Base-by-base conservation (phyloP, 1,140 invertebrate genomes). In the Magallana ariakensis region DNA sequence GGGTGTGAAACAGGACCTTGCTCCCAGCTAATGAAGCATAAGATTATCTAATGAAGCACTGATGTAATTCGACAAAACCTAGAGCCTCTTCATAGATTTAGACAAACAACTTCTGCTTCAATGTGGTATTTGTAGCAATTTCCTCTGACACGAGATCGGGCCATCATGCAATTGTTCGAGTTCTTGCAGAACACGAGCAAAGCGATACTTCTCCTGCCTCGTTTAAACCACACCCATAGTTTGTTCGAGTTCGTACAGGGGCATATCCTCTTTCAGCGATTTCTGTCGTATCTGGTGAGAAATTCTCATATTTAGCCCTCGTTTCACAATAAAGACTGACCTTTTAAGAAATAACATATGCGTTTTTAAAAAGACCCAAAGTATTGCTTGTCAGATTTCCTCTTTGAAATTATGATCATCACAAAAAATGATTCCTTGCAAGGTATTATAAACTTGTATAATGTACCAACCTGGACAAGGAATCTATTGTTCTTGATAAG, bases 401-500 rank as follows among this genome's bases (percentile, higher is more conserved):
- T 11, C 66, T 75, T 75, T 75, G 66, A 75, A 75, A 75, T 75
- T 75, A 75, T 75, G 66, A 75, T 75, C 22, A 75, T 75, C 66
- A 75, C 66, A 33, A 75, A 75, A 75, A 75, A 75, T 26, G 8
- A 26, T 75, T 75, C 22, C 22, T 75, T 13, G 11, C 11, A 26
- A 26, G 22, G 22, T 75, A 26, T 75, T 75, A 75, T 26, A 26
- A 46, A 13, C 9, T 26, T 75, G 66, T 75, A 26, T 75, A 19
- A 75, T 22, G 66, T 75, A 13, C 66, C 22, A 33, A 75, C 26
- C 66, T 5, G 22, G 22, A 75, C 10, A 75, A 75, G 66, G 22
- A 8, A 7, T 75, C 33, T 10, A 26, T 75, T 75, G 22, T 75
- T 46, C 33, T 13, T 75, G 66, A 75, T 75, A 75, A n/a, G 33